phyloP scores from a whole-genome alignment of 2,113 vertebrate genomes.

The Cnemophilus loriae region DNA sequence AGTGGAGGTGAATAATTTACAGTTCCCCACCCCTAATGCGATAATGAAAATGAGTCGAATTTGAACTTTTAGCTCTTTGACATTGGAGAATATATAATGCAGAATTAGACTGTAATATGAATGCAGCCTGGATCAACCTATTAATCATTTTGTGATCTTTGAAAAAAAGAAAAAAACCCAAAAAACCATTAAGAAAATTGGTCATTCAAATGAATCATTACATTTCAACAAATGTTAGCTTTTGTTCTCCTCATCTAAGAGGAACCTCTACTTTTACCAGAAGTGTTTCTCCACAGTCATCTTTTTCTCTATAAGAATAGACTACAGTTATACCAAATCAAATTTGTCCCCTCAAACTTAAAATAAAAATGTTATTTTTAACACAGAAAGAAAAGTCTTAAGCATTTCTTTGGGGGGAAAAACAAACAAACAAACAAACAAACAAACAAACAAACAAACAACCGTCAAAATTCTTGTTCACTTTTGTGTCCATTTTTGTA shows the following conservation, averaged over 20 bases:
- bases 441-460: too few relatives aligned
- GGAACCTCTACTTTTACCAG: background rate
- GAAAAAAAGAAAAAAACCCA: background rate
- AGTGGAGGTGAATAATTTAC: conserved; percentile 35
- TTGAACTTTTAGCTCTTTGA: conserved; percentile 42
- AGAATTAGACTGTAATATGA: conserved; percentile 33
- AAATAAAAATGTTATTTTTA: background rate
- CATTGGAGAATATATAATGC: conserved; percentile 1
- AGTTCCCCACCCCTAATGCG: conserved; percentile 19
- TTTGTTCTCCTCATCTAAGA: background rate
- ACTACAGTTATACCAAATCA: background rate
- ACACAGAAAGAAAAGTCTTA: background rate
- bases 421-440: too few relatives aligned
- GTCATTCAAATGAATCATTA: conserved; percentile 52
- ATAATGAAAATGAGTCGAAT: conserved; percentile 43
- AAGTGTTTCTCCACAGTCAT: background rate
- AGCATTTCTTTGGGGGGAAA: background rate
- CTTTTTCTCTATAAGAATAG: background rate
- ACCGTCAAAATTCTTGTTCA: background rate
- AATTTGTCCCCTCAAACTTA: background rate
- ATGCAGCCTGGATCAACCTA: conserved; percentile 24
- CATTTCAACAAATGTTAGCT: conserved; percentile 51
- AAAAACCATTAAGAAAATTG: conserved; percentile 40
- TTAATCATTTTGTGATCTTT: conserved; percentile 43
- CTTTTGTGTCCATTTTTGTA: background rate